These are phyloP conservation scores for Hylia prasina DNA, from an alignment of 2,113 vertebrate species.

Conservation along the genomic window DNA sequence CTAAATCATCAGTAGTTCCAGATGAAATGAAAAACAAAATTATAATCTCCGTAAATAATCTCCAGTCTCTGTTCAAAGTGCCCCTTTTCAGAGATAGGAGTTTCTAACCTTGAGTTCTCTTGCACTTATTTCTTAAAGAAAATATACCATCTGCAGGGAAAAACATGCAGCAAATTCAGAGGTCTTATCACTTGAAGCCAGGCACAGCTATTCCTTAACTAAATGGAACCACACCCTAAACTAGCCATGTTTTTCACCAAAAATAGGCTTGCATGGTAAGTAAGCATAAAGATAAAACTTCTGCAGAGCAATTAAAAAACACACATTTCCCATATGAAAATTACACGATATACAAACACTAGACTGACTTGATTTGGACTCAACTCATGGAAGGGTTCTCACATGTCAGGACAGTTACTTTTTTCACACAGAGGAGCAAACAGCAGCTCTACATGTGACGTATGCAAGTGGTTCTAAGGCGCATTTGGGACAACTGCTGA, in stretches of 20 bases:
- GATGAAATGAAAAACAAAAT: slow-evolving; percentile 9
- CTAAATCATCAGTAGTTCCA: slow-evolving; percentile 36
- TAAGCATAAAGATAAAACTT: neutral
- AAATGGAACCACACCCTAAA: slow-evolving; percentile 34
- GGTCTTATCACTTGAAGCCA: slow-evolving; percentile 38
- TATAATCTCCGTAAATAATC: neutral
- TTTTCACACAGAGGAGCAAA: neutral
- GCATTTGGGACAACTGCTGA: neutral
- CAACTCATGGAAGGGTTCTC: neutral
- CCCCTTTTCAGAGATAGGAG: neutral
- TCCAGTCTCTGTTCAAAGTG: neutral
- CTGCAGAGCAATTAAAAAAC: neutral
- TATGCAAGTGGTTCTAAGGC: neutral
- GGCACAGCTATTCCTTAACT: neutral
- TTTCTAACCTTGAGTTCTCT: neutral
- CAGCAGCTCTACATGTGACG: neutral
- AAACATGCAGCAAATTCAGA: slow-evolving; percentile 12
- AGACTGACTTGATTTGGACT: neutral
- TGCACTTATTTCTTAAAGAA: slow-evolving; percentile 12
- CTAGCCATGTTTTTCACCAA: slow-evolving; percentile 26
- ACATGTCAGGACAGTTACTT: neutral
- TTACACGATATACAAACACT: neutral
- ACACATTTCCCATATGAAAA: neutral
- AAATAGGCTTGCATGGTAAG: neutral
- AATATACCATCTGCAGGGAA: neutral